Evolutionary conservation across 2,797 vertebrate genomes (phyloP).

Genomic region (Trematomus bernacchii): DNA sequence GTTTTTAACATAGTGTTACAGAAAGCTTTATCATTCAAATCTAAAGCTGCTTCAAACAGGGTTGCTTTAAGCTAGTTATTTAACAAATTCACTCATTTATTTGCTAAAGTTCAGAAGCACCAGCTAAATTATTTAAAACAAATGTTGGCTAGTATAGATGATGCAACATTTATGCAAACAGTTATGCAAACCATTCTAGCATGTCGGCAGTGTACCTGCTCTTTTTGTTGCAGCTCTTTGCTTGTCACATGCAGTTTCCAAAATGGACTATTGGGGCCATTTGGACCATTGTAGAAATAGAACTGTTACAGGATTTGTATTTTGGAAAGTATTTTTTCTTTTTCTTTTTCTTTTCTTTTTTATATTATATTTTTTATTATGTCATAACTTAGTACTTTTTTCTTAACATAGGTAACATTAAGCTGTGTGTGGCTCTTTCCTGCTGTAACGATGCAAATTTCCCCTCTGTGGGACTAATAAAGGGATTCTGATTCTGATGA

Average conservation of each 20-base stretch:
- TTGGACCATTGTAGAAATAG: neutral
- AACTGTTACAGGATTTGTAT: no score
- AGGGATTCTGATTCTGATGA: no score
- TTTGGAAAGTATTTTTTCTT: no score
- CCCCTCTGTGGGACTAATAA: no score
- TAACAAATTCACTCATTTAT: neutral
- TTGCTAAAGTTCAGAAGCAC: neutral
- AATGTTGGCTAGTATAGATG: neutral
- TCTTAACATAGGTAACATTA: no score
- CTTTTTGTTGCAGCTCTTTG: constrained; percentile 11
- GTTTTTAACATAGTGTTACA: neutral
- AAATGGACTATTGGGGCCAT: neutral
- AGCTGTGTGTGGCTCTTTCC: no score
- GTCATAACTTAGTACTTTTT: no score
- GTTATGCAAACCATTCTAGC: constrained; percentile 9
- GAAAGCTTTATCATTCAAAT: neutral
- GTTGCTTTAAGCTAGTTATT: neutral
- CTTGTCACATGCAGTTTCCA: constrained; percentile 11
- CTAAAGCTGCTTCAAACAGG: neutral
- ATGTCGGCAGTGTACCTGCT: constrained; percentile 22
- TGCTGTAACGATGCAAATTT: no score
- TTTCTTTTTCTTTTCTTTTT: no score
- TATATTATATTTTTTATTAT: no score
- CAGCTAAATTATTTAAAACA: neutral
- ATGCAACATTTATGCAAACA: constrained; percentile 32